These are phyloP conservation scores for Sinonovacula constricta DNA, from an alignment of 1,140 invertebrate genomes.

Conservation along the genomic window DNA sequence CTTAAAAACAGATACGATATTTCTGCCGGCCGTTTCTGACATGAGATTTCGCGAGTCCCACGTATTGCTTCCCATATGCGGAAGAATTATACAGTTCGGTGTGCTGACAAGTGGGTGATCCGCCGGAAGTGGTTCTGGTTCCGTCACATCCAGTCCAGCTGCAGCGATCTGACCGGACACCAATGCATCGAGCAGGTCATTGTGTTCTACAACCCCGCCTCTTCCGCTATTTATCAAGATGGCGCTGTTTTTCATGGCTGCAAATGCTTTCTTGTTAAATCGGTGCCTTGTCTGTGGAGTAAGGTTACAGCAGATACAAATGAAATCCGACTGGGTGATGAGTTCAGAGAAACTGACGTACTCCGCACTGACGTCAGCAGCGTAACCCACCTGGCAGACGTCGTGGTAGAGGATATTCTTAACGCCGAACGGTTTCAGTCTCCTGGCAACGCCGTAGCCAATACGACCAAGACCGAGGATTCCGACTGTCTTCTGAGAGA, in stretches of 20 bases:
- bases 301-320: conserved; percentile 75
- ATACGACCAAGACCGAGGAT: conserved; percentile 90
- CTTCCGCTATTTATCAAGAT: conserved; percentile 76
- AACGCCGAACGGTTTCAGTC: conserved; percentile 85
- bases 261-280: conserved; percentile 64
- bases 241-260: conserved; percentile 74
- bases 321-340: conserved; percentile 70
- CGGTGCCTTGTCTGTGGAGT: conserved; percentile 63
- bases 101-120: conserved; percentile 88
- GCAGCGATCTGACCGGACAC: conserved; percentile 86
- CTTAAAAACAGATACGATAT: conserved; percentile 91
- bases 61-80: conserved; percentile 96
- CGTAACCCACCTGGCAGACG: conserved; percentile 81
- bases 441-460: conserved; percentile 83
- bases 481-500: conserved; percentile 88
- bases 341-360: conserved; percentile 81
- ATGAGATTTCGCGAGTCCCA: conserved; percentile 89
- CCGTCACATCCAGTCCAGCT: conserved; percentile 95
- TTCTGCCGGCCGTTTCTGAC: conserved; percentile 89
- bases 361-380: conserved; percentile 83
- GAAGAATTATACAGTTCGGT: conserved; percentile 91
- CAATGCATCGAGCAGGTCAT: conserved; percentile 81
- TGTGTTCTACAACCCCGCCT: conserved; percentile 75
- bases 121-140: conserved; percentile 92
- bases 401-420: conserved; percentile 86